Percentiles rank a stretch among this genome's conserved stretches.
These are phyloP conservation scores for Ambastaia sidthimunki DNA, from an alignment of 2,797 vertebrate species.

Conservation along the genomic window DNA sequence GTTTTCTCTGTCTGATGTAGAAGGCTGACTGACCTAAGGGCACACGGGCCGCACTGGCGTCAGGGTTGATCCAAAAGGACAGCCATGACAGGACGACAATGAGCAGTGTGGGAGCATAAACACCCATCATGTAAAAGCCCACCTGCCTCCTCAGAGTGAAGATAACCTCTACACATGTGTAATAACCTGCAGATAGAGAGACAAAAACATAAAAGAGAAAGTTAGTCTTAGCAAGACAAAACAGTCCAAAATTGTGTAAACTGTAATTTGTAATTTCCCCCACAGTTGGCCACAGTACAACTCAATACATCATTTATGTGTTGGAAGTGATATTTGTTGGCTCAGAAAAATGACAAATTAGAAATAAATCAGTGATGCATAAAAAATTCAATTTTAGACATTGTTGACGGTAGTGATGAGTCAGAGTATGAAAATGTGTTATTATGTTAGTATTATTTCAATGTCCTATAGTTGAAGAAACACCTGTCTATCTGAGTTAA, in stretches of 20 bases:
- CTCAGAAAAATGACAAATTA: no score
- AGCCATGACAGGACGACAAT: conserved; percentile 97
- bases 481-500: neutral
- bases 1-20: neutral
- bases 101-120: conserved; percentile 93
- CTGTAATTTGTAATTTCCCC: neutral
- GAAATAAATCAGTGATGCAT: neutral
- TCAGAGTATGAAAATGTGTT: neutral
- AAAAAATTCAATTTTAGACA: neutral
- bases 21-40: conserved; percentile 84
- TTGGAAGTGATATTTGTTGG: neutral
- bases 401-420: neutral
- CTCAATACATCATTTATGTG: neutral
- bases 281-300: neutral
- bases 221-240: no score
- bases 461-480: neutral
- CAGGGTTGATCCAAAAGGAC: conserved; percentile 98
- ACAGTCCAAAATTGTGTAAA: neutral
- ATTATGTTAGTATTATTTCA: no score
- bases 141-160: conserved; percentile 94
- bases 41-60: conserved; percentile 95
- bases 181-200: conserved; percentile 83
- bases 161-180: conserved; percentile 96
- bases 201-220: conserved; percentile 29
- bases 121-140: conserved; percentile 98